These are phyloP conservation scores for Eudasyphora cyanicolor DNA, from an alignment of 2,888 invertebrate species.

Conservation along the genomic window DNA sequence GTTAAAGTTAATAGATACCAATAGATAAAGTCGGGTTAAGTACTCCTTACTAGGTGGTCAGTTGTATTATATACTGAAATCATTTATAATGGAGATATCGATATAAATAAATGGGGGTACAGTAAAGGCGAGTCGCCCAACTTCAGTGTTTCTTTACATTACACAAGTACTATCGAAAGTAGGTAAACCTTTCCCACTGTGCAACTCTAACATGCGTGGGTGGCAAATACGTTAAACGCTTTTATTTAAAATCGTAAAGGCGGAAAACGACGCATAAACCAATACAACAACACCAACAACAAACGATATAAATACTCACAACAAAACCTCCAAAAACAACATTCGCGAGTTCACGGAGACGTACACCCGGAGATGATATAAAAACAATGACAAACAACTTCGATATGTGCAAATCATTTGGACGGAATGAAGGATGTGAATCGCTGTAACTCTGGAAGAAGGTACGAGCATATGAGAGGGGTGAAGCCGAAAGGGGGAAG, in stretches of 20 bases:
- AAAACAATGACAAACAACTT: slow-evolving; percentile 55
- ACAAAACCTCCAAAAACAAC: slow-evolving; percentile 20
- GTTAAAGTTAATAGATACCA: too few species aligned
- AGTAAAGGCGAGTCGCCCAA: too few species aligned
- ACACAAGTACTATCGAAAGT: too few species aligned
- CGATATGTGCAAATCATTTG: slow-evolving; percentile 19
- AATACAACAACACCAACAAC: slow-evolving; percentile 39
- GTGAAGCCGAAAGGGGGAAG: slow-evolving; percentile 26
- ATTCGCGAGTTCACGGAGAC: slow-evolving; percentile 29
- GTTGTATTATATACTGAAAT: too few species aligned
- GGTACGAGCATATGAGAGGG: slow-evolving; percentile 1
- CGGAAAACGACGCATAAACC: slow-evolving; percentile 68
- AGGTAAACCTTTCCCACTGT: not conserved
- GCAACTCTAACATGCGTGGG: not conserved
- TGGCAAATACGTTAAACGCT: slow-evolving; percentile 63
- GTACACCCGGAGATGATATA: slow-evolving; percentile 52
- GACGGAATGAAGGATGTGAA: not conserved
- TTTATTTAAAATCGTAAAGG: slow-evolving; percentile 77
- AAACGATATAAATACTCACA: slow-evolving; percentile 35
- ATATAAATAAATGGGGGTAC: too few species aligned
- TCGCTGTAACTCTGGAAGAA: not conserved
- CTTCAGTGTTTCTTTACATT: too few species aligned
- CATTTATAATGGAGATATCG: too few species aligned
- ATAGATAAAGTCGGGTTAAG: too few species aligned
- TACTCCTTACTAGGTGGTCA: too few species aligned